Evolutionary conservation across 2,113 vertebrate genomes (phyloP).

Genomic region (Phylloscopus whistleri): DNA sequence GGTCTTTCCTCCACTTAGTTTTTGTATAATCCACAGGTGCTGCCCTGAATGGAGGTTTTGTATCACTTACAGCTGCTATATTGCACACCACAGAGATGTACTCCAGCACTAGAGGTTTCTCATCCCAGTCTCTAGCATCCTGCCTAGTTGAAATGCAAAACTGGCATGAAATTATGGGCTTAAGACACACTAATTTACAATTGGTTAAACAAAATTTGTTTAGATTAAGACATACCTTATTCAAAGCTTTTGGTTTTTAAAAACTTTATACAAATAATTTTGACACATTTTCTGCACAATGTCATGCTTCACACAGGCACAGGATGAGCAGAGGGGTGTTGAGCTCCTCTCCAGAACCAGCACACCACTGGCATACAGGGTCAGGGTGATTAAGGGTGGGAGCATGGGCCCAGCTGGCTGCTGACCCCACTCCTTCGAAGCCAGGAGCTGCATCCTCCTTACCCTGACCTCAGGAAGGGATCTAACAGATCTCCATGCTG

Average conservation of each 20-base stretch:
- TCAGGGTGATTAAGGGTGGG: neutral
- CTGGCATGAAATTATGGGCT: neutral
- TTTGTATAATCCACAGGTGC: neutral
- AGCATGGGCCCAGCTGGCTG: neutral
- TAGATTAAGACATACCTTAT: neutral
- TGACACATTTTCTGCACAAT: neutral
- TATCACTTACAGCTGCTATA: neutral
- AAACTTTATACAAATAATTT: neutral
- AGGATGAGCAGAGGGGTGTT: rapidly evolving
- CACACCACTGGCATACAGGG: rapidly evolving
- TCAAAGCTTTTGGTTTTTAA: neutral
- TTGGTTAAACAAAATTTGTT: neutral
- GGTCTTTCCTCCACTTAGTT: neutral
- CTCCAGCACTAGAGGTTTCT: neutral
- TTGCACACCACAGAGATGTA: neutral
- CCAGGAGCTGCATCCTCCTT: neutral
- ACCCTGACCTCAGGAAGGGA: neutral
- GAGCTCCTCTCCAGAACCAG: neutral
- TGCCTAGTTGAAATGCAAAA: neutral
- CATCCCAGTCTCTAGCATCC: neutral
- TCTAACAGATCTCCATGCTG: rapidly evolving
- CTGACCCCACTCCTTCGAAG: rapidly evolving
- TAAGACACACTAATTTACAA: neutral
- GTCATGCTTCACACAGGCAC: neutral
- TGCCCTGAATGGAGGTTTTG: neutral